Conservation (phyloP, 2,888 invertebrate genomes). For the Erebia palarica region DNA sequence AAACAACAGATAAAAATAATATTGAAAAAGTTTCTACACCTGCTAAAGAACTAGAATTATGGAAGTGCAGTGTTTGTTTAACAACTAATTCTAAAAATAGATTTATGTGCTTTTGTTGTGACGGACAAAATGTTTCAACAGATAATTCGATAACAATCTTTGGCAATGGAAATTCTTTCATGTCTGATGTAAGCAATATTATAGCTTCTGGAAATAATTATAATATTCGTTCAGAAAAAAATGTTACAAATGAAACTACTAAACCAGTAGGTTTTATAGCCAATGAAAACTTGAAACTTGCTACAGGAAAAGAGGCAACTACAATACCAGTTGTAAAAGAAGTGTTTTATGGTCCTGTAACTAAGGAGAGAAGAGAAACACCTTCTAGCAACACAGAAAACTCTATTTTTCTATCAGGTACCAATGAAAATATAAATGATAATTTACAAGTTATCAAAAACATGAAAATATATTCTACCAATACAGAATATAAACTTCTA, state of each 20-base stretch:
- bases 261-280: background rate
- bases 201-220: background rate
- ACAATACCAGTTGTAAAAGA: background rate
- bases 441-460: background rate
- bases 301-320: background rate
- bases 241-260: background rate
- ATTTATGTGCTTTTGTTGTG: constrained; percentile 57
- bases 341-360: background rate
- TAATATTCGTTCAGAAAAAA: background rate
- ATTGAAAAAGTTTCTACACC: background rate
- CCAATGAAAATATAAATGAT: background rate
- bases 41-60: constrained; percentile 36
- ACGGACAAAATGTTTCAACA: constrained; percentile 34
- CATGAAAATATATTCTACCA: background rate
- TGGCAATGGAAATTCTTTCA: background rate
- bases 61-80: constrained; percentile 59
- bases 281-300: background rate
- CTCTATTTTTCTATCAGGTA: background rate
- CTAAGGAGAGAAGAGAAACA: background rate
- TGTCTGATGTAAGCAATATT: background rate
- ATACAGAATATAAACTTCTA: constrained; percentile 1
- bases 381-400: background rate
- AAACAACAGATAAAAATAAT: background rate
- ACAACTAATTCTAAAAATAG: constrained; percentile 48
- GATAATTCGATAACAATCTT: background rate